Evolutionary conservation across 1,140 invertebrate species (phyloP).

Genomic region (Scaptomyza graminum): DNA sequence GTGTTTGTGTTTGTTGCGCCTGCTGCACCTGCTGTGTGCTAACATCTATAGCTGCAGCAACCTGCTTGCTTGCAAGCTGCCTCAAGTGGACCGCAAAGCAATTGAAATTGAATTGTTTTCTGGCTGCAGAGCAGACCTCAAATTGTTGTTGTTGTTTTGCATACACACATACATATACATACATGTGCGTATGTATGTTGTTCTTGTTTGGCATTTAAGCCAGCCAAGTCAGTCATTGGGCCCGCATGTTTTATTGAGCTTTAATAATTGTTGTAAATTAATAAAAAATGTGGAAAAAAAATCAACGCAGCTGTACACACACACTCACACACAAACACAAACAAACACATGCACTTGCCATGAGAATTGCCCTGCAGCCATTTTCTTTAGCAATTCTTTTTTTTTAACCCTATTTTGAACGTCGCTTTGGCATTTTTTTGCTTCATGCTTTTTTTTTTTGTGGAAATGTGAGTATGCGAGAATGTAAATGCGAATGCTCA

Average conservation of each 20-base stretch:
- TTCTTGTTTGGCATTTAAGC: constrained; percentile 61
- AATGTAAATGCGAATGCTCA: constrained; percentile 60
- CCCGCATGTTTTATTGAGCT: constrained; percentile 71
- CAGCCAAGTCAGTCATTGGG: constrained; percentile 34
- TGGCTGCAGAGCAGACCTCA: constrained; percentile 64
- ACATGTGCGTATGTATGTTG: constrained; percentile 4
- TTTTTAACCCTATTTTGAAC: constrained; percentile 54
- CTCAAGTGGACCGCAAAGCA: constrained; percentile 80
- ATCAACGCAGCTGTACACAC: constrained; percentile 26
- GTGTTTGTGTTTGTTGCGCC: constrained; percentile 48
- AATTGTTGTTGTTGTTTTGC: constrained; percentile 14
- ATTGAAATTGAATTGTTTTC: constrained; percentile 80
- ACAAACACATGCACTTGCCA: constrained; percentile 28
- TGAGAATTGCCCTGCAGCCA: constrained; percentile 61
- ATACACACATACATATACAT: too few relatives aligned
- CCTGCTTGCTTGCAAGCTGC: constrained; percentile 19
- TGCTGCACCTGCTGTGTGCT: constrained; percentile 61
- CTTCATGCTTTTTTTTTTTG: constrained; percentile 14
- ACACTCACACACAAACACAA: neutral
- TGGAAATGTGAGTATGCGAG: constrained; percentile 14
- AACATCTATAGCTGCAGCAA: neutral
- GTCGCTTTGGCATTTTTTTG: constrained; percentile 47
- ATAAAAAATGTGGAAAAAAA: constrained; percentile 55
- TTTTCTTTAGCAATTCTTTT: constrained; percentile 76
- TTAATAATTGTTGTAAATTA: constrained; percentile 78